Base-by-base conservation (phyloP, 2,888 invertebrate species). In the Abrostola tripartita region DNA sequence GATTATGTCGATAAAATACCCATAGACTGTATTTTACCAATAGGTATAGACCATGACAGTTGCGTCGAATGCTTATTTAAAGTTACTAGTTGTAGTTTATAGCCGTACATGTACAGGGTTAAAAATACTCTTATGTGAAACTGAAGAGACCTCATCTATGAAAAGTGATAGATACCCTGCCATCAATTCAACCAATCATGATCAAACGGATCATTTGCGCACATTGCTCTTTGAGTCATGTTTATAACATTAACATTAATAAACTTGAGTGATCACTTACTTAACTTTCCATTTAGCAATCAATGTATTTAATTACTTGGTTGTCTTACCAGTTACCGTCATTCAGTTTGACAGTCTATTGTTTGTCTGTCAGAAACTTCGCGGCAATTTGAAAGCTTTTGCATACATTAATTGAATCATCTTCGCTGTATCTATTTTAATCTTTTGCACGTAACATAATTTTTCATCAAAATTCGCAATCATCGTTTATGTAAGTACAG, bases 381-480 rank as follows among this genome's bases (percentile, higher is more conserved):
- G 63, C 65, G 60, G 64, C 40, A 56, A 53, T 42, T 74, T 72
- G 69, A 80, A 74, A 78, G 78, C 71, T 55, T 66, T 69, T 61
- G 51, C 54, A 49, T 52, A 52, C 38, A 60, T 53, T 37, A 65
- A 68, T 49, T 63, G 42, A 52, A 24, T 74, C 55, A 56, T 61
- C 58, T 62, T 42, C 38, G 53, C 61, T 55, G 55, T 53, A 56
- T 61, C 38, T 73, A 62, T 63, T 50, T 36, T 49, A 53, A 61
- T 54, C 49, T 52, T 51, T 58, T 51, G 24, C 37, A 41, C 6
- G 12, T 40, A 24, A 53, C 12, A 10, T 14, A 12, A 44, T 59
- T 61, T 55, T 40, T 60, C 14, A 7, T 53, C 54, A 68, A n/a
- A n/a, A 74, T 69, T 64, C 72, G 66, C 62, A 61, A 68, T 68